A percentile compares a stretch with the other conserved stretches of the same genome.
These are phyloP conservation scores for Rostratula benghalensis DNA, from an alignment of 2,113 vertebrate species.

Conservation along the genomic window DNA sequence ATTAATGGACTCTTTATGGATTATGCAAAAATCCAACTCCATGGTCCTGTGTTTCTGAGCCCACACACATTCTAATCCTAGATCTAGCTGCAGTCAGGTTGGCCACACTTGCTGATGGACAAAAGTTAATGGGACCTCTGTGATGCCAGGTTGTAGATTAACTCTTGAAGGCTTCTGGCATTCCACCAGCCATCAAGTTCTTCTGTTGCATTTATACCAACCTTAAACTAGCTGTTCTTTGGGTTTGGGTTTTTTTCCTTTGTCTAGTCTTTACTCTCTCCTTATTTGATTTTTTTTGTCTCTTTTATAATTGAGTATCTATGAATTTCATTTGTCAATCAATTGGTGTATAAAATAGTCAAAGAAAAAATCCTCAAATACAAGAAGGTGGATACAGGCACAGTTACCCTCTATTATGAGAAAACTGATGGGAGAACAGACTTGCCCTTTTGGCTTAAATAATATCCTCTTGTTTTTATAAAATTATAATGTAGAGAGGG, in stretches of 20 bases:
- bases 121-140: background rate
- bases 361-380: background rate
- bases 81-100: background rate
- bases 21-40: background rate
- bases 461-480: background rate
- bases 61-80: background rate
- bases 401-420: background rate
- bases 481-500: background rate
- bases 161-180: background rate
- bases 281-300: background rate
- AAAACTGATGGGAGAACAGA: background rate
- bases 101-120: background rate
- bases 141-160: background rate
- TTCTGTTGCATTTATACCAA: background rate
- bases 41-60: background rate
- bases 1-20: background rate
- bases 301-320: background rate
- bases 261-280: background rate
- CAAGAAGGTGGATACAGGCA: background rate
- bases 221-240: background rate
- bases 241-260: fast-evolving
- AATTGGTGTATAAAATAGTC: background rate
- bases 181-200: background rate
- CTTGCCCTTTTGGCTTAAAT: background rate
- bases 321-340: background rate